Evolutionary conservation across 2,888 invertebrate genomes (phyloP).

Genomic region (Galeopsomyia nigrocyanea): DNA sequence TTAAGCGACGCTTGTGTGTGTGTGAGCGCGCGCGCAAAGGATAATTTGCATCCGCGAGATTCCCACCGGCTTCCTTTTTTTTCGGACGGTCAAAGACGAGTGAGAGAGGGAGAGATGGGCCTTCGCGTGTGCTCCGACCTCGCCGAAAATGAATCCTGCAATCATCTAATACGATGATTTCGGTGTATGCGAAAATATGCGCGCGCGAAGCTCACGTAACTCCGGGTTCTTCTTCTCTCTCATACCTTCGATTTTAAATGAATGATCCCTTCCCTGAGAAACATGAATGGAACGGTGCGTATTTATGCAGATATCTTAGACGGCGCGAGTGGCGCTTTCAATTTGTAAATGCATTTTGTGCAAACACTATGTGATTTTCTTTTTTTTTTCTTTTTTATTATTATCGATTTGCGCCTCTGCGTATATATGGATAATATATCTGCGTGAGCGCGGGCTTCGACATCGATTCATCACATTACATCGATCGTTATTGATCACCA

Average conservation of each 20-base stretch:
- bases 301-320: too few relatives aligned
- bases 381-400: too few relatives aligned
- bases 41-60: slow-evolving; percentile 58
- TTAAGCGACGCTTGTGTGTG: slow-evolving; percentile 24
- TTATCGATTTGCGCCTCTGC: not conserved
- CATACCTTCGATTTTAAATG: not conserved
- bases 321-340: too few relatives aligned
- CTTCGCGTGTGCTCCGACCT: slow-evolving; percentile 4
- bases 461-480: not conserved
- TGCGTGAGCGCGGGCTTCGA: not conserved
- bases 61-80: slow-evolving; percentile 54
- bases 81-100: slow-evolving; percentile 3
- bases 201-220: not conserved
- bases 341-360: too few relatives aligned
- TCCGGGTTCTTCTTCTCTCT: not conserved
- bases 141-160: slow-evolving; percentile 18
- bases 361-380: not conserved
- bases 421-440: not conserved
- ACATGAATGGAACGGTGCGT: not conserved
- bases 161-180: slow-evolving; percentile 44
- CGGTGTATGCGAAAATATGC: not conserved
- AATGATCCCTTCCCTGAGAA: not conserved
- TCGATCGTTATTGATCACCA: slow-evolving; percentile 11
- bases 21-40: slow-evolving; percentile 1
- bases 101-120: too few relatives aligned